These are phyloP conservation scores for Acanthoscelides obtectus DNA, from an alignment of 2,888 invertebrate genomes.

Conservation along the genomic window DNA sequence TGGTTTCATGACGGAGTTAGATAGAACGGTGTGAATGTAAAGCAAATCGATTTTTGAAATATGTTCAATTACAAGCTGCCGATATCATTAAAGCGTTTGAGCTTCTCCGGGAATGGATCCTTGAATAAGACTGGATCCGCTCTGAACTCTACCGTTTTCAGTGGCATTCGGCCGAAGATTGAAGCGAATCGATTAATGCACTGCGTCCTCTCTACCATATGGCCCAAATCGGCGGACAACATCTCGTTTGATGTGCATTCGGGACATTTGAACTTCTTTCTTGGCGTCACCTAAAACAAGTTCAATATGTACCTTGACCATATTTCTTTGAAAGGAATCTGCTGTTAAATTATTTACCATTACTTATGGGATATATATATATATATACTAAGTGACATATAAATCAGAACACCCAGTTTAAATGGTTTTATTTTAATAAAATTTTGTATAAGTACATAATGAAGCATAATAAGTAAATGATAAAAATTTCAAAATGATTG, in stretches of 20 bases:
- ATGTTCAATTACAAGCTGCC: conserved; percentile 69
- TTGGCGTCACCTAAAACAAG: conserved; percentile 71
- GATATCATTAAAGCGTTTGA: conserved; percentile 84
- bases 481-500: too few species aligned
- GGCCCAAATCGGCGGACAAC: conserved; percentile 86
- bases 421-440: too few species aligned
- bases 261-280: conserved; percentile 96
- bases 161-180: conserved; percentile 82
- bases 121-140: conserved; percentile 93
- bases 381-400: too few species aligned
- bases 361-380: too few species aligned
- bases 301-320: conserved; percentile 5
- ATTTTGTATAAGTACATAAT: too few species aligned
- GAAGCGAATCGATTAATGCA: conserved; percentile 75
- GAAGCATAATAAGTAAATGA: too few species aligned
- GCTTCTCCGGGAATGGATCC: conserved; percentile 77
- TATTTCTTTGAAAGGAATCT: too few species aligned
- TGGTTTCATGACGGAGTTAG: too few species aligned
- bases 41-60: not conserved
- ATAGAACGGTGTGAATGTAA: too few species aligned
- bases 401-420: too few species aligned
- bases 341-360: too few species aligned
- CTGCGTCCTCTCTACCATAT: conserved; percentile 88
- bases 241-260: conserved; percentile 92
- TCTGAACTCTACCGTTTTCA: conserved; percentile 84